Percentiles rank a stretch among this genome's conserved stretches.
phyloP scores from a whole-genome alignment of 2,888 invertebrate genomes.

The Catocala nupta region DNA sequence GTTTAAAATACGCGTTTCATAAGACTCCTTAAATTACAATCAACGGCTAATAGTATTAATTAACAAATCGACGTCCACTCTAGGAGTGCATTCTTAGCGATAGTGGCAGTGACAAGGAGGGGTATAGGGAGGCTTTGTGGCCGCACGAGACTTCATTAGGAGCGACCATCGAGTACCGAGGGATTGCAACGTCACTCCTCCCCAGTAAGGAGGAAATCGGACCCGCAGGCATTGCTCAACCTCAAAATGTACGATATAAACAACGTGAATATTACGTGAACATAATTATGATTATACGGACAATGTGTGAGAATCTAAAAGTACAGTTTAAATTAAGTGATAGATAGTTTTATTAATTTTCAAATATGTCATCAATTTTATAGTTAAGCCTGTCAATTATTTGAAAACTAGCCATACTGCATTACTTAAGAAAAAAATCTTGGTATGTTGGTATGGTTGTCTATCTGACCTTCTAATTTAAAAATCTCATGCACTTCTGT shows the following conservation, averaged over 20 bases:
- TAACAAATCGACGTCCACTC: conserved; percentile 37
- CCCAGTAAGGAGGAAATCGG: conserved; percentile 38
- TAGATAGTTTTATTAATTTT: no score
- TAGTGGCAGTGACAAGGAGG: conserved; percentile 55
- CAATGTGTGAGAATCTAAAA: no score
- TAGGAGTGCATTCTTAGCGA: conserved; percentile 52
- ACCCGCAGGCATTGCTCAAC: conserved; percentile 22
- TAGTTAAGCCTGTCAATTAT: no score
- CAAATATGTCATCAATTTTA: no score
- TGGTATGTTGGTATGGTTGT: no score
- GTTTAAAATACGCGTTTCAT: neutral
- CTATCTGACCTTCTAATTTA: no score
- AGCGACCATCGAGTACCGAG: conserved; percentile 60
- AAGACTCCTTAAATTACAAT: neutral
- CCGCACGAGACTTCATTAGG: conserved; percentile 79
- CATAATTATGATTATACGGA: no score
- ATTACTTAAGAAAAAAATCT: no score
- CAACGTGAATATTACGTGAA: conserved; percentile 26
- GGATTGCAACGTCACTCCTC: conserved; percentile 69
- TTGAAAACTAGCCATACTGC: no score
- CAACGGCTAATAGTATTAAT: conserved; percentile 20
- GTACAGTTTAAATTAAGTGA: no score
- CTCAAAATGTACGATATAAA: conserved; percentile 44
- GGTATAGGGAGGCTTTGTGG: conserved; percentile 57
- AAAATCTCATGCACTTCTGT: no score